phyloP scores from a whole-genome alignment of 2,888 invertebrate species.

The Synergus itoensis region DNA sequence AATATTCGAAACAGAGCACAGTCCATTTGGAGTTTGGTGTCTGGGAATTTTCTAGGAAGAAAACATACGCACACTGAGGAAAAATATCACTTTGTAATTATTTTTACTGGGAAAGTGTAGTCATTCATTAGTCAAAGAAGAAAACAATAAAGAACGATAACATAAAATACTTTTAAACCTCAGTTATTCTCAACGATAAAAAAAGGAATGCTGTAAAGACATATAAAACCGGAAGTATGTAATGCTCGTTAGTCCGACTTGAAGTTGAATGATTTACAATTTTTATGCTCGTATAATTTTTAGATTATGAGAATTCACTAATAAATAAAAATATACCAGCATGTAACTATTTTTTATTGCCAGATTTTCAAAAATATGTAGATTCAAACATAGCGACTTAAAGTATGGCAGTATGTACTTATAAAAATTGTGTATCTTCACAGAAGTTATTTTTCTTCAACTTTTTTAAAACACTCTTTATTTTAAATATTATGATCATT shows the following conservation, averaged over 20 bases:
- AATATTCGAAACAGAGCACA: too few relatives aligned
- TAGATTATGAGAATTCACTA: background rate
- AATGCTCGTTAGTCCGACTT: background rate
- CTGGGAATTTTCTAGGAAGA: background rate
- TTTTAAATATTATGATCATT: background rate
- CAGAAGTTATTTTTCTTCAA: background rate
- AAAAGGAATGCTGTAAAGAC: background rate
- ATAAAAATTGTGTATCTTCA: background rate
- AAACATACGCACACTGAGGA: background rate
- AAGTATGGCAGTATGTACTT: too few relatives aligned
- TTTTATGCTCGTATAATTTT: background rate
- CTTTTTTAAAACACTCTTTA: background rate
- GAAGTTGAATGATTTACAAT: background rate
- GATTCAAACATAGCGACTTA: background rate
- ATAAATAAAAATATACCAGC: background rate
- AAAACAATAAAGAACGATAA: background rate
- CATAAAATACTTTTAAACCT: conserved; percentile 8
- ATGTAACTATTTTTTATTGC: too few relatives aligned
- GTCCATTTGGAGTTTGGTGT: background rate
- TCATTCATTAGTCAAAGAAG: too few relatives aligned
- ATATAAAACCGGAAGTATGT: background rate
- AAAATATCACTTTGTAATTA: background rate
- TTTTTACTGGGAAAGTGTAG: background rate
- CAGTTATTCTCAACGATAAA: background rate
- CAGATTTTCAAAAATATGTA: too few relatives aligned